Conservation (phyloP, 1,140 invertebrate genomes). For the Macrocentrus cingulum region DNA sequence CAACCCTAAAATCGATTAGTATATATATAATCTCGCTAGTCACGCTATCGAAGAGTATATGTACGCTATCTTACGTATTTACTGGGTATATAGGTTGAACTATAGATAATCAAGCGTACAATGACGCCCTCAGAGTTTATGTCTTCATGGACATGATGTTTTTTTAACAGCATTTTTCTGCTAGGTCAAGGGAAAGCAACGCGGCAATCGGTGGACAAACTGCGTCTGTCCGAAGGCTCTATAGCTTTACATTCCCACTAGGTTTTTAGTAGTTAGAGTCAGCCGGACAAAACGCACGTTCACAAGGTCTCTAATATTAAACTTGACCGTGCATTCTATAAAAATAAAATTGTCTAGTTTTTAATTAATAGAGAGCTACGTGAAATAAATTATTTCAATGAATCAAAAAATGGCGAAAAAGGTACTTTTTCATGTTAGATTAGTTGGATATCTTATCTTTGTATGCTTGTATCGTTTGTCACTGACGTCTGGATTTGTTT, state of each 20-base stretch:
- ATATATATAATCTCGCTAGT: constrained; percentile 10
- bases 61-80: no score
- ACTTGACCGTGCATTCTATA: no score
- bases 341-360: no score
- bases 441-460: not conserved
- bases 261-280: no score
- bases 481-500: constrained; percentile 28
- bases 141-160: no score
- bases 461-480: not conserved
- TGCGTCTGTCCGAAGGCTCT: not conserved
- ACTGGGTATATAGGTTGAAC: no score
- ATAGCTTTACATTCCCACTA: no score
- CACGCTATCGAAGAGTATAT: constrained; percentile 13
- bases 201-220: not conserved
- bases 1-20: constrained; percentile 43
- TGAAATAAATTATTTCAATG: not conserved
- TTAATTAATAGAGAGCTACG: no score
- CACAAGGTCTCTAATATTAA: no score
- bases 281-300: not conserved
- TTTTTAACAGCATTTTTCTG: constrained; percentile 16
- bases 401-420: constrained; percentile 35
- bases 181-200: constrained; percentile 26
- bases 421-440: constrained; percentile 24
- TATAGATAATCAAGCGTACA: no score
- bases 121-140: no score